These are phyloP conservation scores for Actenoides lindsayi DNA, from an alignment of 2,113 vertebrate species.

Conservation along the genomic window DNA sequence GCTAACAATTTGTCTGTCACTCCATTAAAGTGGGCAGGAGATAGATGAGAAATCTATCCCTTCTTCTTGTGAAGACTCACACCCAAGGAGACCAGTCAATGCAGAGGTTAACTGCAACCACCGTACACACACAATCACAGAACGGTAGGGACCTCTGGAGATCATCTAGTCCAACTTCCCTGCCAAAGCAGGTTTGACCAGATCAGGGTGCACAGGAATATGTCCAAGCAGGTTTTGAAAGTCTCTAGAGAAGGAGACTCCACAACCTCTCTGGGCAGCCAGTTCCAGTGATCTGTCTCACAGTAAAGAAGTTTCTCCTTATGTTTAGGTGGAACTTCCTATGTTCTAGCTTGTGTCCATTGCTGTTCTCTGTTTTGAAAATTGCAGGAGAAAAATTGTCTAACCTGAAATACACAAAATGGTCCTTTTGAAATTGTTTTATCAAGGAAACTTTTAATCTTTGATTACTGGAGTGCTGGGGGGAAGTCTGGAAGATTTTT, in stretches of 20 bases:
- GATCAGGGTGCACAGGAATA: no score
- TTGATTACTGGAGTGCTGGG: accelerated
- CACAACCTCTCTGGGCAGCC: no score
- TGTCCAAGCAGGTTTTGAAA: no score
- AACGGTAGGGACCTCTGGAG: no score
- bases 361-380: neutral
- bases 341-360: no score
- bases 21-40: accelerated
- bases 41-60: neutral
- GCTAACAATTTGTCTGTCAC: neutral
- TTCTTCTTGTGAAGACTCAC: neutral
- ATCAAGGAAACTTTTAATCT: neutral
- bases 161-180: no score
- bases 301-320: no score
- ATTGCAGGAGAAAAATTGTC: neutral
- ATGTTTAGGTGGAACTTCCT: no score
- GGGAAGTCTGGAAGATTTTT: neutral
- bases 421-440: neutral
- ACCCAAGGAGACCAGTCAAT: neutral
- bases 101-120: neutral
- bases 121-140: no score
- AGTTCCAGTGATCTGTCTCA: no score
- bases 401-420: neutral
- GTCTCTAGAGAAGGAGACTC: no score
- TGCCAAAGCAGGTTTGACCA: no score